A percentile compares a stretch with the other conserved stretches of the same genome.
Evolutionary conservation across 2,888 invertebrate species (phyloP).

Genomic region (Spilarctia lutea): DNA sequence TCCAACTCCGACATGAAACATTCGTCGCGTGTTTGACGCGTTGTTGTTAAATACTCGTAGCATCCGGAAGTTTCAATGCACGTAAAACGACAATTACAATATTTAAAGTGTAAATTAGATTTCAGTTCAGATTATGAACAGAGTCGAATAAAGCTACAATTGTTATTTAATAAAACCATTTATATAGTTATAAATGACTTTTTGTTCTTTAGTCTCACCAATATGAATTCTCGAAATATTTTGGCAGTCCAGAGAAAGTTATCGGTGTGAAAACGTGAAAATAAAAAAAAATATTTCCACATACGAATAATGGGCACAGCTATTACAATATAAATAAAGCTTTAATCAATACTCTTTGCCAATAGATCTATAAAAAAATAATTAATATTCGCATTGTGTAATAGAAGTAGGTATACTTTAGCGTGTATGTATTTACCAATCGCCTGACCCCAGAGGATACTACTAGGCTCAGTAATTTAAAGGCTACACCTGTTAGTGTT

Average conservation of each 20-base stretch:
- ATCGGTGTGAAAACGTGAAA: no score
- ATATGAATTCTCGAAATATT: no score
- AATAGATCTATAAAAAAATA: not conserved
- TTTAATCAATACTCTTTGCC: not conserved
- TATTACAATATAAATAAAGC: no score
- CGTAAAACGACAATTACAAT: not conserved
- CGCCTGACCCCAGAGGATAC: not conserved
- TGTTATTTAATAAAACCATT: not conserved
- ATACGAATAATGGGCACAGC: no score
- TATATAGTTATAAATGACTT: no score
- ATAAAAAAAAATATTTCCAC: no score
- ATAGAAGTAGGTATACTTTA: not conserved
- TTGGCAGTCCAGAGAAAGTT: no score
- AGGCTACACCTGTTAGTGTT: not conserved
- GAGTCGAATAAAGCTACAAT: not conserved
- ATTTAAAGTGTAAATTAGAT: not conserved
- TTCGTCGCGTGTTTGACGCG: not conserved
- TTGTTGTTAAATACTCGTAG: not conserved
- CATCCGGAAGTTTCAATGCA: conserved; percentile 1
- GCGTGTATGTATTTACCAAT: not conserved
- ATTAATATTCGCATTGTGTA: not conserved
- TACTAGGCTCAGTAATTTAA: not conserved
- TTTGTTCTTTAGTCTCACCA: no score
- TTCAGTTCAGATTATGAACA: not conserved
- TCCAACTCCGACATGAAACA: not conserved